These are phyloP conservation scores for Heliconius aoede DNA, from an alignment of 2,888 invertebrate species.

Conservation along the genomic window DNA sequence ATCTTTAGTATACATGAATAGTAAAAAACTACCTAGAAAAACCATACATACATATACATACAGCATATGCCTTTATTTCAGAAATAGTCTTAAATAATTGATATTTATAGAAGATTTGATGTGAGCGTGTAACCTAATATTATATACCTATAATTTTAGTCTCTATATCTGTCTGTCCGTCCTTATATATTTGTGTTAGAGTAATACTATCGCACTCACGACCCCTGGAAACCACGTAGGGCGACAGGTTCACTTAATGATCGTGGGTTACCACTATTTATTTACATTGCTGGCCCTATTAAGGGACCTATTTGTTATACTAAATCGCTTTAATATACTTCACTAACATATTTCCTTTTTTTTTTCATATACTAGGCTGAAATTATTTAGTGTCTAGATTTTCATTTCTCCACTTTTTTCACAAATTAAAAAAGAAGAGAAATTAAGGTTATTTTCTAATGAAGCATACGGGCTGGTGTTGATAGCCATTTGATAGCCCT, in stretches of 20 bases:
- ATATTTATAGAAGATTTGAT: neutral
- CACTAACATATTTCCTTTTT: too few relatives aligned
- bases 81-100: neutral
- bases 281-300: neutral
- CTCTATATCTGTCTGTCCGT: slow-evolving; percentile 7
- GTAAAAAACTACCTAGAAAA: too few relatives aligned
- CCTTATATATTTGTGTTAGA: slow-evolving; percentile 2
- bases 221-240: slow-evolving; percentile 8
- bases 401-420: too few relatives aligned
- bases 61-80: neutral
- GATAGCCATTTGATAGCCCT: slow-evolving; percentile 30
- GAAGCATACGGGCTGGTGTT: slow-evolving; percentile 25
- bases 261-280: slow-evolving; percentile 4
- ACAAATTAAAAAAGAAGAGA: neutral
- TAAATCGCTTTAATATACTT: too few relatives aligned
- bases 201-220: slow-evolving; percentile 10
- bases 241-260: slow-evolving; percentile 21
- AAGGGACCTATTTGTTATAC: too few relatives aligned
- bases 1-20: neutral
- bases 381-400: too few relatives aligned
- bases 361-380: too few relatives aligned
- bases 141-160: slow-evolving; percentile 23
- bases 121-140: slow-evolving; percentile 9
- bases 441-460: slow-evolving; percentile 32
- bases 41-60: too few relatives aligned